Base-by-base conservation (phyloP, 2,797 vertebrate species). In the Masticophis lateralis region DNA sequence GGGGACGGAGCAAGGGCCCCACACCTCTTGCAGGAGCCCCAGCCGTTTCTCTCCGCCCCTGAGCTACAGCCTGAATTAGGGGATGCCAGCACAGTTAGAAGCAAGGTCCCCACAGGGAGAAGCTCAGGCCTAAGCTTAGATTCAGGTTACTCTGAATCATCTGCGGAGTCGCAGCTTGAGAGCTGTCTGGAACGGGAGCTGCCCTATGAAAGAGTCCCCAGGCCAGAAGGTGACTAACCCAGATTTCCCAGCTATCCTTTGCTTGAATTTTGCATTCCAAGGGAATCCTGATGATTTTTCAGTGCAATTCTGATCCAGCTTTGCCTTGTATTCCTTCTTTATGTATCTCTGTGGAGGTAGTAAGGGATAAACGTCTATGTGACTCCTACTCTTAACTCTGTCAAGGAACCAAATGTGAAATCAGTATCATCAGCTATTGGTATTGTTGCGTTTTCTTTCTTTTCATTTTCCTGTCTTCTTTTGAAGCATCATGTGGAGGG, bases 181-280 rank as follows among this genome's bases (percentile, higher is more conserved):
- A 96, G 97, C 69, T 97, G 96, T 93, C 94, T 96, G 0, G 98
- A 99, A 96, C 98, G 98, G 88, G 88, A 89, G 25, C 20, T 90
- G 1, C n/a, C 89, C 2, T 25, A 98, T 92, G 99, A 99, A 97
- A 99, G 98, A 96, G 96, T 98, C 2, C 96, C 99, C 93, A 98
- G 98, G 92, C 99, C 99, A 27, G 99, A 99, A 98, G 99, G 99
- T 99, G 97, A 94, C 94, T 93, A 89, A 47, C 28, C 32, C 47
- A 5, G 28, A 0, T 28, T 55, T 74, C 86, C 14, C 0, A 0
- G 10, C 53, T 69, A 3, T 22, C 79, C 2, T 56, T 79, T 79
- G 74, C 20, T 55, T 43, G 16, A 4, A 13, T 16, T 5, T 47
- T 47, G 18, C 51, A 28, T 86, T 87, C 56, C 88, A 20, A 27